These are phyloP conservation scores for Mesopsocus fuscifrons DNA, from an alignment of 2,888 invertebrate genomes.

Conservation along the genomic window DNA sequence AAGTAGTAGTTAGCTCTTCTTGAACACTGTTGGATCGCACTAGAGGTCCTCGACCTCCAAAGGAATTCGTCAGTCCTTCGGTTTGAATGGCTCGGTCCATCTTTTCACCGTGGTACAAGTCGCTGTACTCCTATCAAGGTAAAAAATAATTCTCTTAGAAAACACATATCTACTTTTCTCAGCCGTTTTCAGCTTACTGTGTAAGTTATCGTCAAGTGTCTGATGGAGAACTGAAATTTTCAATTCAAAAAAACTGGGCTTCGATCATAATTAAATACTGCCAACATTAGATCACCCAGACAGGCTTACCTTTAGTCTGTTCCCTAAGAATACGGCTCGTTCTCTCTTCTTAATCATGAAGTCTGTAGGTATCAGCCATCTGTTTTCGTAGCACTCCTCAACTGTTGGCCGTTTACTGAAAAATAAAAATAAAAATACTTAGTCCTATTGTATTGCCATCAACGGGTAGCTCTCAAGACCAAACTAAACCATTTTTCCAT, in stretches of 20 bases:
- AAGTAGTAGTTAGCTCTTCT: slow-evolving; percentile 50
- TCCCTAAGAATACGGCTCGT: slow-evolving; percentile 66
- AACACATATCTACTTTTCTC: not conserved
- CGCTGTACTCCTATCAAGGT: slow-evolving; percentile 45
- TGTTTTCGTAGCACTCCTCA: slow-evolving; percentile 89
- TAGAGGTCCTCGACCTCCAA: slow-evolving; percentile 36
- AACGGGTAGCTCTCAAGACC: slow-evolving; percentile 8
- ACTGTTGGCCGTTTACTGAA: slow-evolving; percentile 78
- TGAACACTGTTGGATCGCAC: slow-evolving; percentile 66
- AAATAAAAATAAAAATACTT: slow-evolving; percentile 17
- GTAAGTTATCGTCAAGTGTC: not conserved
- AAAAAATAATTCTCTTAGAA: not conserved
- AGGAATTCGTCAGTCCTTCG: slow-evolving; percentile 33
- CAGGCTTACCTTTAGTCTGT: slow-evolving; percentile 49
- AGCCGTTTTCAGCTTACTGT: not conserved
- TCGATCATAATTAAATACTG: not conserved
- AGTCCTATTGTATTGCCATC: slow-evolving; percentile 13
- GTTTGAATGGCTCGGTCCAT: slow-evolving; percentile 37
- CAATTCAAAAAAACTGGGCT: slow-evolving; percentile 14
- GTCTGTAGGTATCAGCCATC: slow-evolving; percentile 85
- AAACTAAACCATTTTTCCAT: not conserved
- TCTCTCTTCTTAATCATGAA: slow-evolving; percentile 87
- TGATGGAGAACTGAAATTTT: not conserved
- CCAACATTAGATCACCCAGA: slow-evolving; percentile 3
- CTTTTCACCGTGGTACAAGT: slow-evolving; percentile 56